Evolutionary conservation across 2,797 vertebrate genomes (phyloP).

Genomic region (Pipistrellus nathusii): DNA sequence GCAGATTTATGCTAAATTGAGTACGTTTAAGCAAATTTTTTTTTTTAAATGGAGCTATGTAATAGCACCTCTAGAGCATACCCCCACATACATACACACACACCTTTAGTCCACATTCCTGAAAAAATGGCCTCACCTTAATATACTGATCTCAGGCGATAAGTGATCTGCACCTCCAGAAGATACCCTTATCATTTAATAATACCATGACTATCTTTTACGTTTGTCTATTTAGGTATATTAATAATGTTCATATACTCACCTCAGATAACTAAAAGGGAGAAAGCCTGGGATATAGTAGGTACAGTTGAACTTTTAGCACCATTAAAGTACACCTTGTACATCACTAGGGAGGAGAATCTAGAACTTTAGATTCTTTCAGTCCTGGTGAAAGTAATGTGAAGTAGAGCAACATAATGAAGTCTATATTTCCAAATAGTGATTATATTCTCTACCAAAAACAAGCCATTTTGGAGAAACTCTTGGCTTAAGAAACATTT

Average conservation of each 20-base stretch:
- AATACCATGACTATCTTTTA: neutral
- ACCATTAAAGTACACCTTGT: neutral
- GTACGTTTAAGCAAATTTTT: neutral
- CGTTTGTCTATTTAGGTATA: neutral
- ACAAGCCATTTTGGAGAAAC: conserved; percentile 13
- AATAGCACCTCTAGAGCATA: neutral
- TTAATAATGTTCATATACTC: neutral
- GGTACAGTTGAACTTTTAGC: neutral
- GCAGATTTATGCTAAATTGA: neutral
- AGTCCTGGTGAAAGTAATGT: conserved; percentile 47
- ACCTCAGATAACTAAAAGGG: conserved; percentile 20
- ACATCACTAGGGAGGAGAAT: conserved; percentile 7
- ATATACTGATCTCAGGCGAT: neutral
- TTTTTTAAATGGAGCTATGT: conserved; percentile 18
- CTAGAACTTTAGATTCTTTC: conserved; percentile 10
- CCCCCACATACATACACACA: neutral
- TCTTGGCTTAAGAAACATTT: conserved; percentile 26
- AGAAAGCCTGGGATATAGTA: neutral
- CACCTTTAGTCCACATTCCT: neutral
- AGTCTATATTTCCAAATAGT: conserved; percentile 28
- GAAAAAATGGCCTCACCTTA: conserved; percentile 9
- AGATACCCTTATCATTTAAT: neutral
- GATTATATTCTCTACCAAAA: neutral
- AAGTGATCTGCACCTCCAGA: neutral
- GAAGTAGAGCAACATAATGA: conserved; percentile 51